Base-by-base conservation (phyloP, 1,140 invertebrate genomes). In the Odontomachus brunneus region DNA sequence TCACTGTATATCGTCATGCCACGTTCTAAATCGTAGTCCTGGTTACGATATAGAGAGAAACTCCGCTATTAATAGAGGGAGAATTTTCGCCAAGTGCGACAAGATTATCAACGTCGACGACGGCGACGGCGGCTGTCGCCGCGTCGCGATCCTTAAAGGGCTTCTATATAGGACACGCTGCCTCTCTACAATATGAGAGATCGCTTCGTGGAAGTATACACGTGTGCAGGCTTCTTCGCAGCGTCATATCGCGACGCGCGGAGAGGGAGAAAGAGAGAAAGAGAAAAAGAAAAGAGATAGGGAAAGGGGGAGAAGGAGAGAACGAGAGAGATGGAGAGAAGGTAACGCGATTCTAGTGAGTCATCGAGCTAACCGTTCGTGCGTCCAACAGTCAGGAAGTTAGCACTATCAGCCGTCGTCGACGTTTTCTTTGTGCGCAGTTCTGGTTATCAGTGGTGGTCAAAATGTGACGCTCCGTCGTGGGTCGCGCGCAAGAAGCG, bases 361-460 rank as follows among this genome's bases (percentile, higher is more conserved):
- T 84, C 84, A 84, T 84, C 62, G 26, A 44, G 12, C 59, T 53
- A 74, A 85, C 62, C 57, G 55, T 19, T 69, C 59, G 49, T 33
- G 33, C n/a, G 29, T 81, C 63, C 49, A 48, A 5, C 26, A 66
- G 72, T 44, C 85, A 88, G 85, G 85, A 88, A 88, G 85, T 88
- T 72, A 76, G 53, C 49, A 62, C 83, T 88, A 88, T 88, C 87
- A 76, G 59, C 53, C 75, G 22, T 19, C 75, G 51, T 82, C 76
- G 55, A 71, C 84, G 26, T 62, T 76, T 76, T 84, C 83, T 84
- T 87, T 82, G 49, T 88, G 87, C 59, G 83, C 82, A 88, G 53
- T 87, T 82, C 24, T 73, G 73, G 48, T 87, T 88, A 87, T 87
- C 86, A 82, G 33, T 59, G 9, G 3, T 75, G 66, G 33, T 88